A percentile compares a stretch with the other conserved stretches of the same genome.
Evolutionary conservation across 35 echinoderm and acorn worm species (phyloP).

Genomic region (Hemicentrotus pulcherrimus): DNA sequence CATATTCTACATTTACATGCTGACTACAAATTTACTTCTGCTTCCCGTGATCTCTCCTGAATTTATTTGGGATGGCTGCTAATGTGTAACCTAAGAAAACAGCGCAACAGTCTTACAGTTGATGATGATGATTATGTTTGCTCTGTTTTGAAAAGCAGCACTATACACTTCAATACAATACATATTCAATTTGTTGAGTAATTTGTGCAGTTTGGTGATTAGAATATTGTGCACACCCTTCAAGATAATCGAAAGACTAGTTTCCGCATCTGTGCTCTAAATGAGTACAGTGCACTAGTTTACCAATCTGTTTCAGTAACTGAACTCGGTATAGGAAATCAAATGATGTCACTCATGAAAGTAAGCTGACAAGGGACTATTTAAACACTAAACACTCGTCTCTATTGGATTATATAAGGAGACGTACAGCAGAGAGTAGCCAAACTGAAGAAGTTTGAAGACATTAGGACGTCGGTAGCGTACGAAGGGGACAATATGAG

Average conservation of each 20-base stretch:
- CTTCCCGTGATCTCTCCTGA: neutral
- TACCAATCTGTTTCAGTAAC: neutral
- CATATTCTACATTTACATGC: neutral
- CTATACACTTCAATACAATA: neutral
- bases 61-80: neutral
- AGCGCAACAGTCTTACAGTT: too few species aligned
- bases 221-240: neutral
- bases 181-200: neutral
- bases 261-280: neutral
- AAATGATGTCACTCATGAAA: neutral
- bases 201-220: neutral
- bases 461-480: neutral
- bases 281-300: neutral
- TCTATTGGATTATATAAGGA: neutral
- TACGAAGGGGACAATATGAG: neutral
- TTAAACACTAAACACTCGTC: neutral
- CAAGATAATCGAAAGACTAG: neutral
- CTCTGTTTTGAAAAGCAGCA: neutral
- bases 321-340: neutral
- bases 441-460: slow-evolving; percentile 48
- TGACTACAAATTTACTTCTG: neutral
- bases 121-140: neutral
- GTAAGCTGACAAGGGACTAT: neutral
- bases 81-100: neutral
- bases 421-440: neutral